These are phyloP conservation scores for Eidolon dupreanum DNA, from an alignment of 2,797 vertebrate genomes.

Conservation along the genomic window DNA sequence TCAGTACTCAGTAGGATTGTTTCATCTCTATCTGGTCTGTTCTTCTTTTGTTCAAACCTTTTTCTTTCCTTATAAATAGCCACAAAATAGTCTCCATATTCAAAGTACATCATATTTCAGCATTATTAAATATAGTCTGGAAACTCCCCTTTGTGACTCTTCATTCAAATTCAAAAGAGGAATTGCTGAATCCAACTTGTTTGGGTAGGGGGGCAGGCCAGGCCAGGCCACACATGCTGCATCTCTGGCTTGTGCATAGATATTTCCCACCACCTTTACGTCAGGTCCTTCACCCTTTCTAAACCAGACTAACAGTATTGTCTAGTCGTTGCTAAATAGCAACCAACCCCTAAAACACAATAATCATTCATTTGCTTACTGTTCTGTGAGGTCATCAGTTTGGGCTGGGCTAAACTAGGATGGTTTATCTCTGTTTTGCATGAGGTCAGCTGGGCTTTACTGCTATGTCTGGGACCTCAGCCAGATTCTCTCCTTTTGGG, in stretches of 20 bases:
- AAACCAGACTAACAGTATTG: neutral
- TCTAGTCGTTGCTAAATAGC: neutral
- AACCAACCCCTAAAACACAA: neutral
- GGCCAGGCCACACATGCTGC: neutral
- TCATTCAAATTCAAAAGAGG: neutral
- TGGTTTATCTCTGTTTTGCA: neutral
- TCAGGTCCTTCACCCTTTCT: neutral
- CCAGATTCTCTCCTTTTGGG: neutral
- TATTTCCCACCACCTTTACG: neutral
- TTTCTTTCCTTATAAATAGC: neutral
- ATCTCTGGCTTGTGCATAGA: neutral
- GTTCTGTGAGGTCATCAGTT: neutral
- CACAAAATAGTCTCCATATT: neutral
- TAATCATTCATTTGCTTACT: neutral
- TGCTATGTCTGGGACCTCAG: neutral
- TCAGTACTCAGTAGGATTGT: neutral
- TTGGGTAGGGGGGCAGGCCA: neutral
- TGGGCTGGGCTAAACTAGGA: neutral
- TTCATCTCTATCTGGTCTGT: neutral
- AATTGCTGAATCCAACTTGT: neutral
- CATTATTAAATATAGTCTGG: neutral
- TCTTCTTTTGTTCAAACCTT: neutral
- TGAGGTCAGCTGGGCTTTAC: neutral
- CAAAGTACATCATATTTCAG: neutral
- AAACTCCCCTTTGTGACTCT: neutral